Evolutionary conservation across 2,888 invertebrate genomes (phyloP), one percentile per base, ranked within the genome.

Genomic region (Sinohyriopsis cumingii): DNA sequence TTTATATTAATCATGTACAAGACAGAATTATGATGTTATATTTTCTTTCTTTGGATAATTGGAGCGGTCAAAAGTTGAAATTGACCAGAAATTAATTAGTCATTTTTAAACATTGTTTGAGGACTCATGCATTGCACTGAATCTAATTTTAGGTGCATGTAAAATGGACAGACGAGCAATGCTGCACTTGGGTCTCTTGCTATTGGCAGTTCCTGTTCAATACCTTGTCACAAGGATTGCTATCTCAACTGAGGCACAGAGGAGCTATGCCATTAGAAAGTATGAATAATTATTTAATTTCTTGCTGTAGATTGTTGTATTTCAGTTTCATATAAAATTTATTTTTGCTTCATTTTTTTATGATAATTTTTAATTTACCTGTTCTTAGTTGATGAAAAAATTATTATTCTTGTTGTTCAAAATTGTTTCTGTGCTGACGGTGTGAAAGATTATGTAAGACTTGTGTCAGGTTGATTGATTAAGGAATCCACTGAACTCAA

Each of bases 151-250:
- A 45, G 45, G 12, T 45, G 12, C 45, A 20, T 45, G 55, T 20
- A 62, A 22, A 33, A 86, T 86, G 60, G 86, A 87, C 57, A 71
- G 87, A 63, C 75, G 84, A 62, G 87, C 87, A 59, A 84, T 78
- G 7, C 33, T 88, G 15, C 88, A 89, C 71, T 79, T 90, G 60
- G 83, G 85, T 12, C 69, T 89, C 45, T 78, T 90, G 33, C 73
- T 90, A 19, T 67, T 90, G 28, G 88, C 89, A 28, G 84, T 90
- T 18, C 90, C 90, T 18, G 81, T 83, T 20, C 90, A 90, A 82
- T 90, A 88, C 77, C 74, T 89, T 18, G 77, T 90, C 45, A 83
- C 88, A 18, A 84, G 81, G 55, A 85, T 86, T 69, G 77, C 83
- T 62, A 70, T 81, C n/a, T 79, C 84, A 2, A 80, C 83, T 63